Conservation (phyloP, 2,113 vertebrate genomes). For the Merops nubicus region DNA sequence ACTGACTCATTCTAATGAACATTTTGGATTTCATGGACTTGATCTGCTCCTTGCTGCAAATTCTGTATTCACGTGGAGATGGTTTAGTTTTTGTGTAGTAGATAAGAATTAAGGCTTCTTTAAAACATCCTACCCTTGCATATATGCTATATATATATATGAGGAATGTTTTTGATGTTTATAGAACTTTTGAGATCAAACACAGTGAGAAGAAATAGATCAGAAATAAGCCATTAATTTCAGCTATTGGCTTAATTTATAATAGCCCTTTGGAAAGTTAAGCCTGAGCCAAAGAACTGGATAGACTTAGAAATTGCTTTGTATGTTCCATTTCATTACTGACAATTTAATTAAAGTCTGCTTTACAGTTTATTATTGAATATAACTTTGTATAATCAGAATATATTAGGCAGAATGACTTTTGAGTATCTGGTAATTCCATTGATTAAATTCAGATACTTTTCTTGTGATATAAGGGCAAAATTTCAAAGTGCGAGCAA, state of each 20-base stretch:
- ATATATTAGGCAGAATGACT: background rate
- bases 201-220: background rate
- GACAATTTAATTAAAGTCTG: constrained; percentile 35
- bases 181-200: background rate
- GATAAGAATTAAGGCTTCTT: background rate
- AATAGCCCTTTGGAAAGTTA: background rate
- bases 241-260: background rate
- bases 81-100: background rate
- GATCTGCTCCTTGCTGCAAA: background rate
- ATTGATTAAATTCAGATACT: constrained; percentile 44
- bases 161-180: background rate
- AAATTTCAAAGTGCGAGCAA: constrained; percentile 42
- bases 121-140: background rate
- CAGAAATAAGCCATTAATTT: constrained; percentile 3
- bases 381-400: constrained; percentile 34
- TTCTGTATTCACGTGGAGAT: background rate
- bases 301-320: constrained; percentile 31
- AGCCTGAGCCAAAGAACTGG: background rate
- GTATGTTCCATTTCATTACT: background rate
- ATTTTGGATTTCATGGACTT: background rate
- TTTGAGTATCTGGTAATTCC: constrained; percentile 14
- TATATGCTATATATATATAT: background rate
- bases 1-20: background rate
- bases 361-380: constrained; percentile 16
- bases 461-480: background rate